Conservation (phyloP, 2,113 vertebrate genomes). For the Percopsis transmontana region DNA sequence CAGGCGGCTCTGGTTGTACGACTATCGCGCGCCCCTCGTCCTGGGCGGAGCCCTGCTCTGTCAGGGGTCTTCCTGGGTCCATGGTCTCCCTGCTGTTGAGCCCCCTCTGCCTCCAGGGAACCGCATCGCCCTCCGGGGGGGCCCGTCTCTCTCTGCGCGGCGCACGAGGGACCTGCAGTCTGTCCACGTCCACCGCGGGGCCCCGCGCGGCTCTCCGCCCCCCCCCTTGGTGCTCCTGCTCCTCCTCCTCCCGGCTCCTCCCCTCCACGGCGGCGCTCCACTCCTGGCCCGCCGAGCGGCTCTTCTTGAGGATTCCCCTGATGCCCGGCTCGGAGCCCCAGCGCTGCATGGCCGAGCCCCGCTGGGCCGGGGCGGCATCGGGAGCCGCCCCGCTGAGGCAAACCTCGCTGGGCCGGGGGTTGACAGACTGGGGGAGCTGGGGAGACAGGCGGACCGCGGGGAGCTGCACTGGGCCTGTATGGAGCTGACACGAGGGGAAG, state of each 20-base stretch:
- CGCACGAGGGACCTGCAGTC: neutral
- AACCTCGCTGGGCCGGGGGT: slow-evolving; percentile 78
- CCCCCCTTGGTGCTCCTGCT: slow-evolving; percentile 12
- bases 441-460: slow-evolving; percentile 66
- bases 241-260: slow-evolving; percentile 1
- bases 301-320: slow-evolving; percentile 79
- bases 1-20: neutral
- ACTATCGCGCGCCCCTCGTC: slow-evolving; percentile 34
- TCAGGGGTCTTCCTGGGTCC: slow-evolving; percentile 18
- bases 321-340: slow-evolving; percentile 51
- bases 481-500: slow-evolving; percentile 69
- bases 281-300: slow-evolving; percentile 36
- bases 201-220: neutral
- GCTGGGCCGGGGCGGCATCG: neutral
- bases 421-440: slow-evolving; percentile 69
- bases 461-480: slow-evolving; percentile 73
- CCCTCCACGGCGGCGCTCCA: slow-evolving; percentile 12
- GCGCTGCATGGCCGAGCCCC: slow-evolving; percentile 12
- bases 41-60: slow-evolving; percentile 28
- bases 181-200: too few relatives aligned
- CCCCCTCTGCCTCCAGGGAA: slow-evolving; percentile 78
- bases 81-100: slow-evolving; percentile 63
- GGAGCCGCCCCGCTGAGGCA: slow-evolving; percentile 46
- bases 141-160: slow-evolving; percentile 23
- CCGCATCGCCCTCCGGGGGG: slow-evolving; percentile 9